A percentile compares a stretch with the other conserved stretches of the same genome.
phyloP scores from a whole-genome alignment of 2,888 invertebrate genomes.

The Lochmaea capreae region DNA sequence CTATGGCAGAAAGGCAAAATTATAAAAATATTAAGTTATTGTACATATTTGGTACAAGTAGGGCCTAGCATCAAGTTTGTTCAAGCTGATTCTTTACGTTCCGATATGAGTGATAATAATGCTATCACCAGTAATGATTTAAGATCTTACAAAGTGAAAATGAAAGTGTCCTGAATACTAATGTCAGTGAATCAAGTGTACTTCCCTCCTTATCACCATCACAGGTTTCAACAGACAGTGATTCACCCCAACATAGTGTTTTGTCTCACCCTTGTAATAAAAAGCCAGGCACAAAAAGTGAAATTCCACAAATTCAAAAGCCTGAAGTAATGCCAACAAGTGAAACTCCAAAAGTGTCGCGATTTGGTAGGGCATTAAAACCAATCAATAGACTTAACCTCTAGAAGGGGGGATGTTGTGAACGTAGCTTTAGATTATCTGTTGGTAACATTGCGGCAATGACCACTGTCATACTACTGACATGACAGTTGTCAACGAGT shows the following conservation, averaged over 20 bases:
- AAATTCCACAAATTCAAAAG: background rate
- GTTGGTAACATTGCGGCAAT: too few relatives aligned
- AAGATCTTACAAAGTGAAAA: background rate
- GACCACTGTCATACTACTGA: too few relatives aligned
- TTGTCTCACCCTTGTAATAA: background rate
- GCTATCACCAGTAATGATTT: background rate
- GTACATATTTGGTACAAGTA: slow-evolving; percentile 30
- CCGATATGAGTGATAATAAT: background rate
- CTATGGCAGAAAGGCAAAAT: slow-evolving; percentile 25
- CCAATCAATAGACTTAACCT: too few relatives aligned
- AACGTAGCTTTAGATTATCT: too few relatives aligned
- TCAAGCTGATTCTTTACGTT: background rate
- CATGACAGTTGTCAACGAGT: too few relatives aligned
- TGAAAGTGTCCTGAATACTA: too few relatives aligned
- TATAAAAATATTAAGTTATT: slow-evolving; percentile 28
- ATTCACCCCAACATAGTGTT: background rate
- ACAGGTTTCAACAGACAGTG: background rate
- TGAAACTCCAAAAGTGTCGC: background rate
- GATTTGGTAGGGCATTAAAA: background rate
- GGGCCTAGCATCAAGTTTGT: background rate
- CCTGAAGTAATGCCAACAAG: background rate
- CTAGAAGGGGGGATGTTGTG: too few relatives aligned
- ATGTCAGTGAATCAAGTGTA: too few relatives aligned
- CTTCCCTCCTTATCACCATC: too few relatives aligned
- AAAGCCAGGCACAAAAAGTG: background rate